Evolutionary conservation across 1,140 invertebrate genomes (phyloP).

Genomic region (Coenobita brevimanus): DNA sequence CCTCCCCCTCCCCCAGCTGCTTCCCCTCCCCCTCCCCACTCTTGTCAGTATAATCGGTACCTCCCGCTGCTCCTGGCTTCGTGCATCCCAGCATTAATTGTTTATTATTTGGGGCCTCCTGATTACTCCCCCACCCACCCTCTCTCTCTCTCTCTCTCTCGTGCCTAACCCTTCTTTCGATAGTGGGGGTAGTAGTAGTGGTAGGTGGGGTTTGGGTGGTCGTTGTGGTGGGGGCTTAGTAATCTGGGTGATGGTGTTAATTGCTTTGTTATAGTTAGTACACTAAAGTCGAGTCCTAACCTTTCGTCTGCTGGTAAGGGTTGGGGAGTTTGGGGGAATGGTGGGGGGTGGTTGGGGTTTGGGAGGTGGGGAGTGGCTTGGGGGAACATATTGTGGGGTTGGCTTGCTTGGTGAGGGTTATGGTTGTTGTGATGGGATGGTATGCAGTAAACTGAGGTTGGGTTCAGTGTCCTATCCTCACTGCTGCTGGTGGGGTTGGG

Average conservation of each 20-base stretch:
- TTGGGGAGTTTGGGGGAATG: neutral
- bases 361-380: neutral
- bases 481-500: no score
- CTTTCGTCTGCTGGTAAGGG: no score
- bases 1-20: no score
- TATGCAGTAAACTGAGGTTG: no score
- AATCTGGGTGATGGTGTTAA: no score
- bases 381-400: neutral
- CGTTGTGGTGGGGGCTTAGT: no score
- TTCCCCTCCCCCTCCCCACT: neutral
- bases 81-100: slow-evolving; percentile 26
- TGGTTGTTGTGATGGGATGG: neutral
- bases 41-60: slow-evolving; percentile 27
- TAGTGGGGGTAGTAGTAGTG: no score
- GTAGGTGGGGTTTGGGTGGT: no score
- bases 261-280: no score
- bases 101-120: slow-evolving; percentile 29
- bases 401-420: neutral
- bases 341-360: neutral
- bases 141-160: no score
- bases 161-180: neutral
- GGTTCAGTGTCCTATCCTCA: no score
- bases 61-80: neutral
- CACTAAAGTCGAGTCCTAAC: no score
- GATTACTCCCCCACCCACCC: neutral